Evolutionary conservation across 2,113 vertebrate genomes (phyloP), one percentile per base, ranked within the genome.

Genomic region (Electrona antarctica): DNA sequence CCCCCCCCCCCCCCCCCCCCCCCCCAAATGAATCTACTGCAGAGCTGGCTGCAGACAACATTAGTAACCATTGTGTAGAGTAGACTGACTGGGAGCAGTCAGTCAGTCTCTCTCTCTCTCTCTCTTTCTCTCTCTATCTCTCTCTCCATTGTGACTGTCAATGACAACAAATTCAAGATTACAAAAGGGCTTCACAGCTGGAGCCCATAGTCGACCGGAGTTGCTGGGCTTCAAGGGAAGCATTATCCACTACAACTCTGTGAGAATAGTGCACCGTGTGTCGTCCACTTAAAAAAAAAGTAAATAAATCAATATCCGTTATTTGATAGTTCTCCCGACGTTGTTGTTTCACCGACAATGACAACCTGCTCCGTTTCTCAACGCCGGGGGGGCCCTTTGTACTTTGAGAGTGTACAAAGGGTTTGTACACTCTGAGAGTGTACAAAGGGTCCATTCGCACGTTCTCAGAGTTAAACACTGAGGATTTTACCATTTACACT

Each of bases 1-100:
- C 61, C 47, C 65, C 46, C 33, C 33, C 41, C 33, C 58, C 15
- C 14, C 21, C 15, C 51, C 57, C 33, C 52, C 54, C 41, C 67
- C 63, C 46, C 50, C 68, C 60, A 65, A 83, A 77, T 69, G 70
- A 82, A 76, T 78, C 69, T 62, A 52, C 81, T 85, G 84, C 83
- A 88, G 84, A 82, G 82, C 80, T 75, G 80, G 74, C 82, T 85
- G 75, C 87, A 90, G 81, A 86, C 59, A 60, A 33, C 76, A 80
- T 86, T 85, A 85, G 84, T 81, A 88, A 87, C 80, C 74, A 82
- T 89, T 87, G 79, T 88, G 78, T 80, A 82, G 33, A 41, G 81
- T 80, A 82, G 21, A 82, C 77, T 73, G 71, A 77, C 66, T 79
- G 73, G 77, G 73, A 83, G 78, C 14, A 6, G n/a, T n/a, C n/a